Percentiles rank a stretch among this genome's conserved stretches.
These are phyloP conservation scores for Erpobdella octoculata DNA, from an alignment of 2,888 invertebrate genomes.

Conservation along the genomic window DNA sequence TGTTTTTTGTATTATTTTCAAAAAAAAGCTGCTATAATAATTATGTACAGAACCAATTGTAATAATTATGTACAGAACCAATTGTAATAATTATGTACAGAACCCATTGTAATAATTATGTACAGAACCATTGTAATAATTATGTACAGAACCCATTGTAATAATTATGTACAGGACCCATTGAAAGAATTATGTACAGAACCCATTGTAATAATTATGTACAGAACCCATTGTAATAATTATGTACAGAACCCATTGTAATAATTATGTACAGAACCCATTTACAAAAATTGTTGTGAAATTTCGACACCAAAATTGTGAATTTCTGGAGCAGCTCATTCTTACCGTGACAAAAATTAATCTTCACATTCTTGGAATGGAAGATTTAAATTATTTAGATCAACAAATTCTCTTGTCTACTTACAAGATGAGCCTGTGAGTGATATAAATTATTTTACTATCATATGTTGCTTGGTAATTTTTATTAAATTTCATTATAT, in stretches of 20 bases:
- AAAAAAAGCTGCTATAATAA: too few relatives aligned
- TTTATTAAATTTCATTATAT: too few relatives aligned
- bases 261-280: conserved; percentile 44
- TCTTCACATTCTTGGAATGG: conserved; percentile 45
- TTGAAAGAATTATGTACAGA: too few relatives aligned
- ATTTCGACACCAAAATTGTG: conserved; percentile 45
- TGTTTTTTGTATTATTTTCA: too few relatives aligned
- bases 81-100: too few relatives aligned
- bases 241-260: neutral
- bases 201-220: too few relatives aligned
- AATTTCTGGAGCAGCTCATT: conserved; percentile 43
- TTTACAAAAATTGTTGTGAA: conserved; percentile 48
- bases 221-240: too few relatives aligned
- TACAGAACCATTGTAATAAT: too few relatives aligned
- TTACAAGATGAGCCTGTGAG: conserved; percentile 49
- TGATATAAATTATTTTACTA: neutral
- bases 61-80: too few relatives aligned
- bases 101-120: neutral
- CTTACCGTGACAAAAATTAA: conserved; percentile 44
- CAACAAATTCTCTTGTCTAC: conserved; percentile 49
- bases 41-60: too few relatives aligned
- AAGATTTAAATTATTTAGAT: conserved; percentile 47
- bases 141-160: too few relatives aligned
- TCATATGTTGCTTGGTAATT: neutral
- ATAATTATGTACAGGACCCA: too few relatives aligned